These are phyloP conservation scores for Perccottus glenii DNA, from an alignment of 2,113 vertebrate genomes.

Conservation along the genomic window DNA sequence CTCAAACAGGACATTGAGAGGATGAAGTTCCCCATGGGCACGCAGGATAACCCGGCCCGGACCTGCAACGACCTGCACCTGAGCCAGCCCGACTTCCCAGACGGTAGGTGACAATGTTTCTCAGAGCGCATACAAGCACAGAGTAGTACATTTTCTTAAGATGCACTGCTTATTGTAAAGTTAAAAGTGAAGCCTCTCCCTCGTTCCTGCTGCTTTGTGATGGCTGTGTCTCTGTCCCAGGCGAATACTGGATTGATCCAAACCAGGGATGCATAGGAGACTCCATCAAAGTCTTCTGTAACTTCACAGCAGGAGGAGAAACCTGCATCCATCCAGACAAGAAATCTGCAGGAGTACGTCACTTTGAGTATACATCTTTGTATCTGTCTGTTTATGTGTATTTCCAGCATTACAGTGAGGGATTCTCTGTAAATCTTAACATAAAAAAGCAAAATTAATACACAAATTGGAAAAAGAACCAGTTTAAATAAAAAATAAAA, in stretches of 20 bases:
- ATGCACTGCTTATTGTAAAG: background rate
- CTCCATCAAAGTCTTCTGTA: constrained; percentile 95
- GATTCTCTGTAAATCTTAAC: too few relatives aligned
- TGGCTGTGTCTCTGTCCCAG: constrained; percentile 60
- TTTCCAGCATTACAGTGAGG: too few relatives aligned
- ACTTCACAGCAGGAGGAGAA: constrained; percentile 96
- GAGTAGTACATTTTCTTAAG: background rate
- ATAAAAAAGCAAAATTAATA: too few relatives aligned
- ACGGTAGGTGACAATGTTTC: constrained; percentile 80
- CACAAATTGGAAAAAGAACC: too few relatives aligned
- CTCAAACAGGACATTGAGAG: constrained; percentile 95
- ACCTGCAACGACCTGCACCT: constrained; percentile 96
- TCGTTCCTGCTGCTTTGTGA: background rate
- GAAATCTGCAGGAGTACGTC: constrained; percentile 92
- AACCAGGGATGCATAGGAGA: constrained; percentile 97
- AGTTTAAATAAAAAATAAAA: too few relatives aligned
- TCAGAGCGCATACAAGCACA: background rate
- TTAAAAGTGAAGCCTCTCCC: background rate
- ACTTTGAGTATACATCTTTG: background rate
- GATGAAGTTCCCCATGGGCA: constrained; percentile 97
- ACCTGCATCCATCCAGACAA: constrained; percentile 97
- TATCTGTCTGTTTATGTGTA: background rate
- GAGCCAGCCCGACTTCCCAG: constrained; percentile 93
- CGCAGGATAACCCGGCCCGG: constrained; percentile 92
- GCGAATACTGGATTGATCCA: constrained; percentile 98